phyloP scores from a whole-genome alignment of 2,113 vertebrate species.

The Hydrochoerus hydrochaeris region DNA sequence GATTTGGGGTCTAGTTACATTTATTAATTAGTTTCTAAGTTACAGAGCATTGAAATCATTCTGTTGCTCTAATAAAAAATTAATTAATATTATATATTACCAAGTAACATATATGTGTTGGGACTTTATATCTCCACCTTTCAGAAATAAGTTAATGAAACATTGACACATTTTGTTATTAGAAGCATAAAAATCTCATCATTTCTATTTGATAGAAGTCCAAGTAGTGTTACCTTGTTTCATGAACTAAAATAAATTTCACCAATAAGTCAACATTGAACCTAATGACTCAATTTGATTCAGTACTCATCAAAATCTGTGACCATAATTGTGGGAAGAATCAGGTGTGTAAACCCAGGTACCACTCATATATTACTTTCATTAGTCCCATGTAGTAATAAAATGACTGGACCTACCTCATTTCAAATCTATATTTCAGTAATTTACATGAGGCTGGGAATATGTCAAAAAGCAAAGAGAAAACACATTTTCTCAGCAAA shows the following conservation, averaged over 20 bases:
- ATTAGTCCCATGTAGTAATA: background rate
- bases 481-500: background rate
- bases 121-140: background rate
- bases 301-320: background rate
- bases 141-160: background rate
- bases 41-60: background rate
- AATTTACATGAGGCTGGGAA: background rate
- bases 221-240: background rate
- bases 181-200: constrained; percentile 5
- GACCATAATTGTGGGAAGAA: background rate
- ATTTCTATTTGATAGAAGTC: background rate
- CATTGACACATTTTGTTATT: background rate
- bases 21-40: background rate
- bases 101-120: background rate
- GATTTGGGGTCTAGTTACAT: background rate
- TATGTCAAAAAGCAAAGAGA: background rate
- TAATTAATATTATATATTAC: background rate
- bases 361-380: background rate
- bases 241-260: background rate
- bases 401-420: background rate
- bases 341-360: background rate
- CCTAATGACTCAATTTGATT: background rate
- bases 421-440: background rate
- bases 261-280: background rate
- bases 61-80: background rate